Base-by-base conservation (phyloP, 2,113 vertebrate genomes). In the Mohoua ochrocephala region DNA sequence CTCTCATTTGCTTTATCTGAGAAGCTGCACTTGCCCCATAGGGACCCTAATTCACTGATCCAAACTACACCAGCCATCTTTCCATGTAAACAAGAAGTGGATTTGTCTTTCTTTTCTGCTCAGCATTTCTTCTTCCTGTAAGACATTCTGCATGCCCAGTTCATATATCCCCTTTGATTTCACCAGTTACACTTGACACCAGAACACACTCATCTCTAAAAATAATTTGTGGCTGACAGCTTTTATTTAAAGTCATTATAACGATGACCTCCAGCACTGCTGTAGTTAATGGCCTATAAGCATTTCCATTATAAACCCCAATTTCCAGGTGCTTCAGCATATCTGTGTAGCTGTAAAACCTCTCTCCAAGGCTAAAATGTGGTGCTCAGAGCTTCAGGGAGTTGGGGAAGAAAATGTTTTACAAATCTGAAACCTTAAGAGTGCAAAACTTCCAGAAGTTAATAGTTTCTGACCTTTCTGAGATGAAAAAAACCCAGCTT, bases 241-340 rank as follows among this genome's bases (percentile, higher is more conserved):
- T 95, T 96, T 95, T 95, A 95, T 95, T 97, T 95, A 96, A 97
- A 96, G 87, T 83, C 77, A 82, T 93, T 93, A 84, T 84, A 71
- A 85, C 4, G 0, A 59, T 93, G 95, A 96, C 96, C 96, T 95
- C 82, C 78, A 91, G 80, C 95, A 90, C 89, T 50, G 94, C 90
- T 82, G 84, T 71, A 77, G 67, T 86, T 95, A 95, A 97, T 96
- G 91, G 93, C 86, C 91, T 96, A 92, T 95, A 89, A 93, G 95
- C 83, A 89, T 96, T 92, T 94, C 91, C 93, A 95, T 97, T 95
- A 92, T 30, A 93, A 93, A 45, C 82, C 85, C 95, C 74, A 42
- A 33, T 91, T 96, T 96, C 90, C 95, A 93, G 95, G 92, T 91
- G 92, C 89, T 94, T 81, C 91, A 89, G 64, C 91, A 53, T 84